Conservation (phyloP, 2,888 invertebrate species). For the Bellardia bayeri region DNA sequence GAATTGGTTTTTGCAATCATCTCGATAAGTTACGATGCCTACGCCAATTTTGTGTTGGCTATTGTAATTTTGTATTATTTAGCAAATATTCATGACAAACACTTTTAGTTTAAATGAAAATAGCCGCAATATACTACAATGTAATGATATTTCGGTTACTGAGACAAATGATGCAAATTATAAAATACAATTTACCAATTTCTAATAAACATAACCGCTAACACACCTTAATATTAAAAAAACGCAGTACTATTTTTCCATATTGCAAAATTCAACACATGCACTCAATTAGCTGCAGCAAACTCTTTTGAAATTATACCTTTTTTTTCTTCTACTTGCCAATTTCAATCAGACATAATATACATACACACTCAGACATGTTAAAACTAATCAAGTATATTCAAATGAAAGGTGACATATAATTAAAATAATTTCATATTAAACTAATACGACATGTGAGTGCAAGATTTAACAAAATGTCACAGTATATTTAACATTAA, state of each 20-base stretch:
- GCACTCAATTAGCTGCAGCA: background rate
- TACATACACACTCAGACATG: background rate
- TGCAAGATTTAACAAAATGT: slow-evolving; percentile 70
- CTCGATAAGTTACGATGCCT: no score
- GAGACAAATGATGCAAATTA: no score
- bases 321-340: background rate
- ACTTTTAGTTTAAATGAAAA: no score
- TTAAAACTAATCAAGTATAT: slow-evolving; percentile 63
- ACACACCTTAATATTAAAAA: background rate
- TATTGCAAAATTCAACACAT: background rate
- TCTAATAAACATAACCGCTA: background rate
- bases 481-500: slow-evolving; percentile 57
- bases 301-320: slow-evolving; percentile 5
- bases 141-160: no score
- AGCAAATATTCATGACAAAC: no score
- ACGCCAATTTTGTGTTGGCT: no score
- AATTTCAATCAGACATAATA: background rate
- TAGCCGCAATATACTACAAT: no score
- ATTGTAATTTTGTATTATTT: no score
- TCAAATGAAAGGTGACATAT: slow-evolving; percentile 63
- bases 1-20: no score
- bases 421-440: slow-evolving; percentile 71
- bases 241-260: background rate
- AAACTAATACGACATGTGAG: slow-evolving; percentile 68
- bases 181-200: background rate